Evolutionary conservation across 2,113 vertebrate genomes (phyloP).

Genomic region (Varanus salvator): DNA sequence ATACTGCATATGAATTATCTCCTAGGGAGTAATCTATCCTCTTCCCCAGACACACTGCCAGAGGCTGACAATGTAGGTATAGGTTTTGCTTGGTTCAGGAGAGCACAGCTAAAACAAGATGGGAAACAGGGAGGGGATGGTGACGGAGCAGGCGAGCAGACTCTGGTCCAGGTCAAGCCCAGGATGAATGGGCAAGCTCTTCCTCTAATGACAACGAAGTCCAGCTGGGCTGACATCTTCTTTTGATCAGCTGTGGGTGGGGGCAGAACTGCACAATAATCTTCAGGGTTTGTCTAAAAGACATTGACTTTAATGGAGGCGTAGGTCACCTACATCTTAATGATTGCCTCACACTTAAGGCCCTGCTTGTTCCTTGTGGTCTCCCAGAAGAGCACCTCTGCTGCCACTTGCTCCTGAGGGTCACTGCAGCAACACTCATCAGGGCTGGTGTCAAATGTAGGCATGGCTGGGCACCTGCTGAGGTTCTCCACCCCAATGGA

Average conservation of each 20-base stretch:
- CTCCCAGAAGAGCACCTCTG: too few species aligned
- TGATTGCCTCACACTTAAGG: too few species aligned
- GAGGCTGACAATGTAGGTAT: background rate
- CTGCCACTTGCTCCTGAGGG: too few species aligned
- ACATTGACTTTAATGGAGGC: too few species aligned
- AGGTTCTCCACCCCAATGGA: too few species aligned
- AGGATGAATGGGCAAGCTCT: background rate
- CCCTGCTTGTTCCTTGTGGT: too few species aligned
- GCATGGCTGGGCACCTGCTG: too few species aligned
- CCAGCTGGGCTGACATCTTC: background rate
- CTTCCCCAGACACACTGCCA: background rate
- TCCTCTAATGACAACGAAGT: background rate
- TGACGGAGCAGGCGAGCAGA: too few species aligned
- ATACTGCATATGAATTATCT: slow-evolving; percentile 1
- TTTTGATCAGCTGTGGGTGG: background rate
- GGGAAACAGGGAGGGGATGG: background rate
- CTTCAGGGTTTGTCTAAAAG: background rate
- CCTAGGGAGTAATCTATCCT: background rate
- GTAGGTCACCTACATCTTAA: too few species aligned
- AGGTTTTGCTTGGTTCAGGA: background rate
- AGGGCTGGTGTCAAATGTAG: too few species aligned
- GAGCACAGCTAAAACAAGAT: background rate
- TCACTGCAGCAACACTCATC: too few species aligned
- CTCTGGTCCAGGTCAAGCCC: background rate
- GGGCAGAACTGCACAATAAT: background rate